Evolutionary conservation across 2,888 invertebrate genomes (phyloP).

Genomic region (Synergus itoensis): DNA sequence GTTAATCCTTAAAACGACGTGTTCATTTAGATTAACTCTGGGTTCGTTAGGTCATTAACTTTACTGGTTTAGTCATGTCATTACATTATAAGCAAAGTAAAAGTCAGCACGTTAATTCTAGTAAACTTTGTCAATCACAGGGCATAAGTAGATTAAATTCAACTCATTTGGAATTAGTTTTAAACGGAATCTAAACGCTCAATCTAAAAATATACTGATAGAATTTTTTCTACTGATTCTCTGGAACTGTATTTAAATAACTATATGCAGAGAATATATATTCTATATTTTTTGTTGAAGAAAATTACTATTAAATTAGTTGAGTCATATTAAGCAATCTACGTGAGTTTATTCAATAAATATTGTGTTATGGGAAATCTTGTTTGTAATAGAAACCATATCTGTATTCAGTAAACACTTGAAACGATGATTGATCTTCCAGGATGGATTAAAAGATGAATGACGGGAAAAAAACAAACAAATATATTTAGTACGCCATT

Average conservation of each 20-base stretch:
- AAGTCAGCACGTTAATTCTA: background rate
- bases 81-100: conserved; percentile 1
- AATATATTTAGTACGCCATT: background rate
- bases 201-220: no score
- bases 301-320: no score
- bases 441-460: background rate
- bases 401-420: background rate
- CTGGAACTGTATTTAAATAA: no score
- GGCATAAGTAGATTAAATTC: background rate
- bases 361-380: background rate
- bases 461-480: background rate
- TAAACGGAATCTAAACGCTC: background rate
- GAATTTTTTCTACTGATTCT: no score
- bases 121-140: conserved; percentile 21
- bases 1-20: conserved; percentile 17
- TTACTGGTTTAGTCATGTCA: background rate
- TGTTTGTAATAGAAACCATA: background rate
- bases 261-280: no score
- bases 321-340: no score
- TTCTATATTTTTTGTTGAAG: no score
- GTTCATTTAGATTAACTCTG: background rate
- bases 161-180: background rate
- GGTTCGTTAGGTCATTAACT: conserved; percentile 17
- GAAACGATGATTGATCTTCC: background rate
- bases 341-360: background rate